Base-by-base conservation (phyloP, 2,888 invertebrate species). In the Harpagoxenus sublaevis region DNA sequence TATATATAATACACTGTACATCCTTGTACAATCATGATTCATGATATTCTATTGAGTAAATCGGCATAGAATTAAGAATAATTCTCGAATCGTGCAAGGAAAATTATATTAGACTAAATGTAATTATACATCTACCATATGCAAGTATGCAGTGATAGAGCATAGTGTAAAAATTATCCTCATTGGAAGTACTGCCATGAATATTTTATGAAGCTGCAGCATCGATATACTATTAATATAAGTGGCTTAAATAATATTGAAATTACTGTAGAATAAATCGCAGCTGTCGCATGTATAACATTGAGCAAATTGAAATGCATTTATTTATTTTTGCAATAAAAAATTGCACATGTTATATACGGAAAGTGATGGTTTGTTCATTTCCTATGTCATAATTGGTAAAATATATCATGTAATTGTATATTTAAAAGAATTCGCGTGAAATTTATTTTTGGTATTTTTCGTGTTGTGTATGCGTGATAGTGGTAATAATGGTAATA, bases 261-360 rank as follows among this genome's bases (percentile, higher is more conserved):
- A 71, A 55, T 63, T 62, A 63, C 10, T 63, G 42, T 4, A 71
- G 28, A 57, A 45, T 45, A 63, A 77, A 23, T 0, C 3, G 4
- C 18, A 74, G 18, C 4, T n/a, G 8, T 45, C 6, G 3, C 2
- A 53, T 39, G 42, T 55, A 77, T 15, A 65, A 53, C 12, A 77
- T 66, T 66, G 18, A 78, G 10, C 12, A 55, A 53, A 68, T 28
- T 68, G 5, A 53, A 28, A 63, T 42, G 18, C 23, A 48, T 75
- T 48, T 8, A 73, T 75, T 75, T 77, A 77, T 68, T 55, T 77
- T 71, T 57, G 28, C 28, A 48, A 79, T 70, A 23, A 57, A 53
- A 70, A 71, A 79, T 70, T 71, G n/a, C 28, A 15, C 5, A 28
- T 12, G 10, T 31, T 42, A 23, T 18, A n/a, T 28, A 45, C 15